Evolutionary conservation across 1,140 invertebrate genomes (phyloP), one percentile per base, ranked within the genome.

Genomic region (Trachymyrmex septentrionalis): DNA sequence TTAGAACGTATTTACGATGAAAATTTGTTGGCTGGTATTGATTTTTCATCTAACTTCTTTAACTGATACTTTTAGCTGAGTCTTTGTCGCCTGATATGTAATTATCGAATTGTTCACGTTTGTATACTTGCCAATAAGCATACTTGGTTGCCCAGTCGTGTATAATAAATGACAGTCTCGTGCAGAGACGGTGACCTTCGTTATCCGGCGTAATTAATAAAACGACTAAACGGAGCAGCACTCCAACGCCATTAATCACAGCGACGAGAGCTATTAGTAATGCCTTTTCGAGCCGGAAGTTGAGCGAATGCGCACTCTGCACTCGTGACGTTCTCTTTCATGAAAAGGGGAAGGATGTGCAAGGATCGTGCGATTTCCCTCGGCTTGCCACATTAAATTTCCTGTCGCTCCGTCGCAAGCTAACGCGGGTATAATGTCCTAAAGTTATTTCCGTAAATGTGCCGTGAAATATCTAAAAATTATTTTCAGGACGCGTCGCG

Each of bases 251-350:
- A 84, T 84, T 84, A 84, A 84, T 84, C 80, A 84, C 80, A 48
- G 55, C 80, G 80, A 84, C 80, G 67, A 75, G 80, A 75, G 80
- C 80, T 84, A 84, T 84, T 84, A 84, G 80, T 84, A 75, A 84
- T 84, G 80, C 69, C 80, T 75, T 84, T 84, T 84, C 80, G 69
- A 44, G 69, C 69, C 80, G 80, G 80, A 84, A 84, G 80, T 84
- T 73, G 80, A 73, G 80, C 69, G 80, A 84, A 84, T 84, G 80
- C 69, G 80, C 80, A 73, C 69, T 75, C 80, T 57, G 80, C 69
- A 84, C 80, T 84, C 24, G 69, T 71, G 69, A 84, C 69, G 55
- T 84, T 84, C 80, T 84, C 80, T 84, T 75, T 84, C 80, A 55
- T 30, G 69, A 84, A 61, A 48, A 30, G 80, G 14, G 55, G 55